A percentile compares a stretch with the other conserved stretches of the same genome.
These are phyloP conservation scores for Paedocypris micromegethes DNA, from an alignment of 2,797 vertebrate species.

Conservation along the genomic window DNA sequence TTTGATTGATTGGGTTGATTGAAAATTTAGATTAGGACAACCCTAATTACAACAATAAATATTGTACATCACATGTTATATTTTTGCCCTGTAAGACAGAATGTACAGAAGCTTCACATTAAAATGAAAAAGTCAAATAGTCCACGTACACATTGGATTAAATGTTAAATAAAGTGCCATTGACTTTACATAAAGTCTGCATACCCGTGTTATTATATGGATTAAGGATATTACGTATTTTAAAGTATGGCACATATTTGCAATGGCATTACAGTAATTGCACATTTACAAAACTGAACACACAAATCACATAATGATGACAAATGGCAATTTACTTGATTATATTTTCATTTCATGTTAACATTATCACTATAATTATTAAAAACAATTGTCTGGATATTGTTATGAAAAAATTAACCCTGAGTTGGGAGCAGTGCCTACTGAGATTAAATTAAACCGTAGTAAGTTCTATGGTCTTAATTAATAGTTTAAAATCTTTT, in stretches of 20 bases:
- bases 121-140: conserved; percentile 45
- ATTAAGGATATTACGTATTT: conserved; percentile 45
- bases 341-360: not conserved
- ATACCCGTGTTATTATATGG: conserved; percentile 54
- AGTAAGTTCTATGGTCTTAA: too few relatives aligned
- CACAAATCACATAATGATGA: conserved; percentile 5
- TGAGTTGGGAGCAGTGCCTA: conserved; percentile 31
- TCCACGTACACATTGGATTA: conserved; percentile 42
- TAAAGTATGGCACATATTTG: conserved; percentile 13
- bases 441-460: not conserved
- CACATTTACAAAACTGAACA: conserved; percentile 20
- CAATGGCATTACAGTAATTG: conserved; percentile 15
- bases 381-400: conserved; percentile 1
- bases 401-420: conserved; percentile 21
- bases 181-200: conserved; percentile 51
- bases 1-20: too few relatives aligned
- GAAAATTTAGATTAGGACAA: too few relatives aligned
- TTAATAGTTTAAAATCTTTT: too few relatives aligned
- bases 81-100: conserved; percentile 59
- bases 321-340: conserved; percentile 11
- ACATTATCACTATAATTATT: conserved; percentile 9
- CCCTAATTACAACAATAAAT: conserved; percentile 64
- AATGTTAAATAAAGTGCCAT: conserved; percentile 72
- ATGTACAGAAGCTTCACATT: conserved; percentile 47
- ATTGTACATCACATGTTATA: conserved; percentile 75